Evolutionary conservation across 2,113 vertebrate genomes (phyloP).

Genomic region (Etheostoma cragini): DNA sequence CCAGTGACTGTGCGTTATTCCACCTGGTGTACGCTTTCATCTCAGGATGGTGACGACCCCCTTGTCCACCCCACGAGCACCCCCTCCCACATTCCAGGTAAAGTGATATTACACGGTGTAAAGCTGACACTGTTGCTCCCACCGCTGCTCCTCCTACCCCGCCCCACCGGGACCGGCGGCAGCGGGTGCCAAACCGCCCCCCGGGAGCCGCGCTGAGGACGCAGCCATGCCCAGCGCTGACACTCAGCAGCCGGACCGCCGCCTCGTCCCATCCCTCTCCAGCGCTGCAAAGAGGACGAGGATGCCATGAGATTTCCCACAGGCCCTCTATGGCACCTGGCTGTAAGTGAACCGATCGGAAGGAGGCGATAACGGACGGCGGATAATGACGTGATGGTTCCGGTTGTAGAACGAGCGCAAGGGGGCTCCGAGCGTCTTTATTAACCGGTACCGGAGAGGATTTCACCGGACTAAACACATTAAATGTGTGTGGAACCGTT

Average conservation of each 20-base stretch:
- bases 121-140: slow-evolving; percentile 14
- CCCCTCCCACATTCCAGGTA: neutral
- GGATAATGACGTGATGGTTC: slow-evolving; percentile 61
- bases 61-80: neutral
- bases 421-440: slow-evolving; percentile 32
- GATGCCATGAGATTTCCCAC: slow-evolving; percentile 58
- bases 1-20: neutral
- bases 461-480: slow-evolving; percentile 34
- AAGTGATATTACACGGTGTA: slow-evolving; percentile 36
- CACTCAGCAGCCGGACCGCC: slow-evolving; percentile 47
- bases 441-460: slow-evolving; percentile 34
- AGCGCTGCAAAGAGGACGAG: slow-evolving; percentile 19
- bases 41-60: slow-evolving; percentile 9
- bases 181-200: slow-evolving; percentile 43
- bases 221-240: slow-evolving; percentile 49
- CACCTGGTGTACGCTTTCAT: slow-evolving; percentile 11
- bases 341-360: slow-evolving; percentile 33
- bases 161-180: slow-evolving; percentile 55
- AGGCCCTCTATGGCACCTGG: slow-evolving; percentile 47
- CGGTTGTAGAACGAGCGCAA: slow-evolving; percentile 30
- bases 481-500: slow-evolving; percentile 13
- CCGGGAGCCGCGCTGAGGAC: slow-evolving; percentile 39
- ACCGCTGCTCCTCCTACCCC: slow-evolving; percentile 32
- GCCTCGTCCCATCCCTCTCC: slow-evolving; percentile 44
- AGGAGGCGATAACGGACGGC: slow-evolving; percentile 7